These are phyloP conservation scores for Macaria liturata DNA, from an alignment of 2,888 invertebrate genomes.

Conservation along the genomic window DNA sequence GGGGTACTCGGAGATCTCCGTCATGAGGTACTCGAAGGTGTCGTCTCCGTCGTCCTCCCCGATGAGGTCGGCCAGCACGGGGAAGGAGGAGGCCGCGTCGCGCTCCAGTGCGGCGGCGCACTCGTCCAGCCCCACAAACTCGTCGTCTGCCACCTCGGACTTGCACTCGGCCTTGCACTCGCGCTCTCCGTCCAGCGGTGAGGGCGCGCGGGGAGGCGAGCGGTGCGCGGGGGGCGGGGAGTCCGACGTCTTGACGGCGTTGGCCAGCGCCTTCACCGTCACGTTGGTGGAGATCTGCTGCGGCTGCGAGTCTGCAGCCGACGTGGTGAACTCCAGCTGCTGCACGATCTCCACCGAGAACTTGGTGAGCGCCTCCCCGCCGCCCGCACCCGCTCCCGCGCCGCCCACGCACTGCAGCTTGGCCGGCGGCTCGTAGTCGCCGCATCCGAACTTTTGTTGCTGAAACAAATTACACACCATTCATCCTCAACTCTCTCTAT, in stretches of 20 bases:
- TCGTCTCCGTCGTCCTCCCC: constrained; percentile 93
- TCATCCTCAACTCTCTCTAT: too few relatives aligned
- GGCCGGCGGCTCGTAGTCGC: constrained; percentile 90
- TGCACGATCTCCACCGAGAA: constrained; percentile 97
- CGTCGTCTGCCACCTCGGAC: constrained; percentile 90
- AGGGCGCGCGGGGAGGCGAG: constrained; percentile 86
- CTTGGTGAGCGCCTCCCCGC: constrained; percentile 85
- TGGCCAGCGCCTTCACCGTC: constrained; percentile 89
- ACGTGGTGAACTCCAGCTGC: constrained; percentile 94
- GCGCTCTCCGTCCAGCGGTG: constrained; percentile 92
- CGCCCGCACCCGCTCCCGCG: constrained; percentile 66
- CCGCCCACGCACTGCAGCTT: constrained; percentile 84
- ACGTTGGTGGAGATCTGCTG: constrained; percentile 96
- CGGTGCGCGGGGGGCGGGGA: constrained; percentile 68
- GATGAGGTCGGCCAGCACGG: constrained; percentile 91
- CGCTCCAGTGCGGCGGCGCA: constrained; percentile 94
- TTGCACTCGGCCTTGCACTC: constrained; percentile 91
- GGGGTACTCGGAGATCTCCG: constrained; percentile 92
- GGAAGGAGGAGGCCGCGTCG: constrained; percentile 90
- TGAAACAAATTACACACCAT: constrained; percentile 66
- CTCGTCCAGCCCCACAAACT: constrained; percentile 93
- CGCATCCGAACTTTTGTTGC: constrained; percentile 93
- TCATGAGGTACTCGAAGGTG: constrained; percentile 93
- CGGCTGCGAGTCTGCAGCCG: constrained; percentile 92
- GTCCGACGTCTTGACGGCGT: constrained; percentile 74